Evolutionary conservation across 2,797 vertebrate species (phyloP), one percentile per base, ranked within the genome.

Genomic region (Babyrousa celebensis): DNA sequence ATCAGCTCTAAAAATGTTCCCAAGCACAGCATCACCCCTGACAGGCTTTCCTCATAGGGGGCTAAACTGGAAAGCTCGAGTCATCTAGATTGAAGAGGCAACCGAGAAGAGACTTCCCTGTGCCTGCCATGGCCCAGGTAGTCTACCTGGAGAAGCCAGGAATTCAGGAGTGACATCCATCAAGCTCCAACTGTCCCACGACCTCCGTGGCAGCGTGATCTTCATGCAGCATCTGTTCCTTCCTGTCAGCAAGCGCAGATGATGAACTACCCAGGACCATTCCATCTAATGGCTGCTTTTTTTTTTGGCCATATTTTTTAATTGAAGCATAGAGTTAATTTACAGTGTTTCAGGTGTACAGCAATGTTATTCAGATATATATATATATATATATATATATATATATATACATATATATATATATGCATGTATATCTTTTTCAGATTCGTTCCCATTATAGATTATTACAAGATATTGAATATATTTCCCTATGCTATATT

Each of bases 141-240:
- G 11, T 74, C 95, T 91, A 15, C 80, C 68, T 60, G 29, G 91
- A 84, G 63, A 54, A 90, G 85, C 90, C 1, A 7, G 65, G 6
- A 12, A 48, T 48, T 48, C 43, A 78, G 94, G 74, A 67, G 0
- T 62, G 83, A 25, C 95, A 98, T 97, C 98, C 98, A 97, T 98
- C 98, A 98, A 67, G 2, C 79, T 94, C 96, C 97, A 98, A 95
- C 95, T 94, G 96, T 96, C 97, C 91, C 32, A 68, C 65, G 27
- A 40, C 68, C 25, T 97, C 95, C 98, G 48, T 18, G 96, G 95
- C 98, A 97, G 98, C 85, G 0, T 97, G 98, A 97, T 96, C 96
- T 74, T 96, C 63, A 1, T 2, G 17, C 20, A 95, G 97, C 98
- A 97, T 96, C 98, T 98, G 98, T 93, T 97, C 89, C 96, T 89